Evolutionary conservation across 2,888 invertebrate genomes (phyloP), one percentile per base, ranked within the genome.

Genomic region (Oscheius onirici): DNA sequence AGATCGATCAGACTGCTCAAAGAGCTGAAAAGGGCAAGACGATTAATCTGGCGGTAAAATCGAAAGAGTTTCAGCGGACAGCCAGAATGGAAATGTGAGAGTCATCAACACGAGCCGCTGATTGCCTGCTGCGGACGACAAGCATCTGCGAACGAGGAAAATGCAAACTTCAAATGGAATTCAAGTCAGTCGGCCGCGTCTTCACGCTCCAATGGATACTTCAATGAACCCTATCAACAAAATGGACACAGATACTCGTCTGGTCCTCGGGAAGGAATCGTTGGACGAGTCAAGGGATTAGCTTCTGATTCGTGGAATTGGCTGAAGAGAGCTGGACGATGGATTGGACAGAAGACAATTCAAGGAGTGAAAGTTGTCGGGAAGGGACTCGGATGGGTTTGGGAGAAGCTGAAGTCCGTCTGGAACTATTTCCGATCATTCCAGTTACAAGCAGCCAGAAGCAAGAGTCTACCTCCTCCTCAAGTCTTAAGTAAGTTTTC

Each of bases 71-170:
- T 46, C 72, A 79, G 79, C 65, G 79, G 79, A 40, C 76, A 78
- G 54, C 73, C 73, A 34, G 77, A 78, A 71, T 79, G 79, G 79
- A 79, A 79, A 60, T 79, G 79, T 58, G 77, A 75, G 46, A 75
- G 69, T n/a, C 26, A 63, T 17, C 40, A 54, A 40, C 65, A 43
- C n/a, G 24, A 65, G 41, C 28, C 54, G 20, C 17, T 69, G 40
- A 74, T 71, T 46, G 71, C 67, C 54, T 79, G 79, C 52, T 79
- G 79, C 63, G 76, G 49, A 46, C 49, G 49, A 22, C 20, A 49
- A 49, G 28, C n/a, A n/a, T n/a, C n/a, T n/a, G n/a, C 46, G 63
- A 63, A 63, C 28, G 63, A 63, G 28, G 49, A 63, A 46, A 63
- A 49, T n/a, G n/a, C 22, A 24, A 49, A 28, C 63, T 46, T 46